phyloP scores from a whole-genome alignment of 2,113 vertebrate genomes.

The Psilopogon haemacephalus region DNA sequence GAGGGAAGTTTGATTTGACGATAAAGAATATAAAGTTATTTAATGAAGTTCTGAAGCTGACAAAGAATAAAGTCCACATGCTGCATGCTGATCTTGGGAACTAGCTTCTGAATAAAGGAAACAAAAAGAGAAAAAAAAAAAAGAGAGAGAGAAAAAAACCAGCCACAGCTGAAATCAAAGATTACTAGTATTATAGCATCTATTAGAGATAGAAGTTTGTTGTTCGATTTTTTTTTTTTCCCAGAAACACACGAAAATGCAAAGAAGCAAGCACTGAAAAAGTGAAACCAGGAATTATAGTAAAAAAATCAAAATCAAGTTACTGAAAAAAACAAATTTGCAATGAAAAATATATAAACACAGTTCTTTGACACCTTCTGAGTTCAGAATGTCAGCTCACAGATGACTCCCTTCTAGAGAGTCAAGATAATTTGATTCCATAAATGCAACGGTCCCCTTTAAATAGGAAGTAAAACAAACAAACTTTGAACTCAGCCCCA shows the following conservation, averaged over 20 bases:
- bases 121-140: background rate
- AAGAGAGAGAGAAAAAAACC: background rate
- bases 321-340: background rate
- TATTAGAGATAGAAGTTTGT: background rate
- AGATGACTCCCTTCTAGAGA: background rate
- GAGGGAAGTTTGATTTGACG: background rate
- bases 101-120: background rate
- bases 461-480: background rate
- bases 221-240: background rate
- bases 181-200: background rate
- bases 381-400: background rate
- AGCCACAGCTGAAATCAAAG: background rate
- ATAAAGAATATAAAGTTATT: background rate
- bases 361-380: background rate
- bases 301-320: background rate
- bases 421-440: background rate
- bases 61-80: background rate
- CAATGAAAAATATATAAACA: background rate
- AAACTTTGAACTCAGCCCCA: background rate
- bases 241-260: background rate
- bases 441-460: background rate
- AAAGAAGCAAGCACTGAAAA: background rate
- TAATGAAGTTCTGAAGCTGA: background rate
- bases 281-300: background rate
- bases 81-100: background rate